phyloP scores from a whole-genome alignment of 1,140 invertebrate genomes.

The Ceratosolen fusciceps region DNA sequence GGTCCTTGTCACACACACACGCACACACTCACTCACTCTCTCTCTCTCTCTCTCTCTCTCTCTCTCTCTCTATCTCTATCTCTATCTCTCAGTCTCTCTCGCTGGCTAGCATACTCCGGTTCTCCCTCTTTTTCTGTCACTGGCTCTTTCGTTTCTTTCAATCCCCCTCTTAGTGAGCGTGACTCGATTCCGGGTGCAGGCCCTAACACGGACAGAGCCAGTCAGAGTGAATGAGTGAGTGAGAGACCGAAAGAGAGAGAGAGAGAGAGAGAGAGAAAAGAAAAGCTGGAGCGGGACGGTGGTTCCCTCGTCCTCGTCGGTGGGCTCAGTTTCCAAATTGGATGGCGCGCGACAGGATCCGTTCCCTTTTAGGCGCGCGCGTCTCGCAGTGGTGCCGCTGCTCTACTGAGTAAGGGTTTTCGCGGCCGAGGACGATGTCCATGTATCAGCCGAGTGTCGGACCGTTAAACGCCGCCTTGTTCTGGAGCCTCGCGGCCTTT shows the following conservation, averaged over 20 bases:
- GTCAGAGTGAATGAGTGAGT: background rate
- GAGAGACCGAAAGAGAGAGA: conserved; percentile 15
- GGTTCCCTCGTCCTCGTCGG: background rate
- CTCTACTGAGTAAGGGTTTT: background rate
- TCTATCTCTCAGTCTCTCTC: conserved; percentile 26
- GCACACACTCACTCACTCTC: conserved; percentile 2
- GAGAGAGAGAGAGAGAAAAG: conserved; percentile 33
- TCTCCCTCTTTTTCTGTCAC: background rate
- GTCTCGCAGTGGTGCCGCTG: too few species aligned
- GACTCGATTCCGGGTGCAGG: conserved; percentile 2
- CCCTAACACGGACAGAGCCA: background rate
- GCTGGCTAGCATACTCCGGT: background rate
- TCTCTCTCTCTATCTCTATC: conserved; percentile 29
- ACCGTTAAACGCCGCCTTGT: conserved; percentile 42
- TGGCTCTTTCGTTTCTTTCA: background rate
- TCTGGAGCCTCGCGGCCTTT: conserved; percentile 47
- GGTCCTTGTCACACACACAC: too few species aligned
- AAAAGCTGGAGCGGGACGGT: background rate
- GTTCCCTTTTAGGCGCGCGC: background rate
- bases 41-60: conserved; percentile 29
- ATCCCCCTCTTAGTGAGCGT: conserved; percentile 11
- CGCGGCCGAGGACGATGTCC: conserved; percentile 1
- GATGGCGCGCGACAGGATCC: conserved; percentile 40
- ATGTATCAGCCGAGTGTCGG: conserved; percentile 36
- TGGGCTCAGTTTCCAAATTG: conserved; percentile 42